Conservation (phyloP, 2,888 invertebrate species). For the Euspilapteryx auroguttella region DNA sequence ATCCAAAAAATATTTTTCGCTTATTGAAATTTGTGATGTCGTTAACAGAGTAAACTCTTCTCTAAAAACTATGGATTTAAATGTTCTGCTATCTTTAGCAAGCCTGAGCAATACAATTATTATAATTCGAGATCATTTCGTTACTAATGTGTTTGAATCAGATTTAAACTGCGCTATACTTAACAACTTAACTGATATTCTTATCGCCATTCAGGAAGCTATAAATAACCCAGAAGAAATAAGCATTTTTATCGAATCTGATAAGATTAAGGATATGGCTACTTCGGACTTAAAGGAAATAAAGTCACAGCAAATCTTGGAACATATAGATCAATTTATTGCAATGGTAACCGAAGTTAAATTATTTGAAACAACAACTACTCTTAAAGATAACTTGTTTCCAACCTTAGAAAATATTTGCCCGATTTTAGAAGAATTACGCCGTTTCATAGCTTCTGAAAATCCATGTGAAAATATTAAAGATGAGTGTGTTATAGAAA, state of each 20-base stretch:
- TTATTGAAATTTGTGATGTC: conserved; percentile 39
- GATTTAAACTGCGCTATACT: conserved; percentile 28
- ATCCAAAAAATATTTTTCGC: conserved; percentile 29
- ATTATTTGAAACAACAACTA: conserved; percentile 20
- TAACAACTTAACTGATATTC: conserved; percentile 24
- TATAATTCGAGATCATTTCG: conserved; percentile 29
- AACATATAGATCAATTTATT: conserved; percentile 35
- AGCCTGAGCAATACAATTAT: conserved; percentile 31
- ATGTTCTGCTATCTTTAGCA: conserved; percentile 22
- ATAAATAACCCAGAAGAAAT: conserved; percentile 29
- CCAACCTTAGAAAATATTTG: conserved; percentile 27
- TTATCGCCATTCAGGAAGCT: conserved; percentile 27
- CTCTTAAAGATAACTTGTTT: conserved; percentile 13
- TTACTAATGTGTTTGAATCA: conserved; percentile 26
- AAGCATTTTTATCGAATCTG: conserved; percentile 24
- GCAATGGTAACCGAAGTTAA: conserved; percentile 28
- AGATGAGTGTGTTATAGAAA: conserved; percentile 14
- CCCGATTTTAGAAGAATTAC: conserved; percentile 36
- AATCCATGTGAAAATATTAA: conserved; percentile 14
- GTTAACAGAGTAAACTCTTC: conserved; percentile 31
- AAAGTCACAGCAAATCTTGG: conserved; percentile 23
- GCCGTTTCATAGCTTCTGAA: conserved; percentile 27
- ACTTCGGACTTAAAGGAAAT: conserved; percentile 10
- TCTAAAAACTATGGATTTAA: conserved; percentile 25
- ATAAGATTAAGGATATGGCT: conserved; percentile 22